Evolutionary conservation across 2,888 invertebrate genomes (phyloP).

Genomic region (Podotricha telesiphe): DNA sequence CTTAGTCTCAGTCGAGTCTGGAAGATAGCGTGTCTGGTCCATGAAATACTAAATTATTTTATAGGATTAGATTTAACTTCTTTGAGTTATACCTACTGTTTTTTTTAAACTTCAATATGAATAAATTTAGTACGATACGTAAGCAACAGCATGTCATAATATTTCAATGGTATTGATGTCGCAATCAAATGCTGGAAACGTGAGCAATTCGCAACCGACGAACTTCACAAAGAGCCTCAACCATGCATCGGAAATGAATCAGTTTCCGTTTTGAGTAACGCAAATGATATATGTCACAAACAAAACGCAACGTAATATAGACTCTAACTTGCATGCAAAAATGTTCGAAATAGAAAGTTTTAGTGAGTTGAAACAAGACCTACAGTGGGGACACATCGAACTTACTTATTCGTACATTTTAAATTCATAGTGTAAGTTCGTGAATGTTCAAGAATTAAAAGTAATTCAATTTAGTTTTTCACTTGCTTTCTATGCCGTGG

Average conservation of each 20-base stretch:
- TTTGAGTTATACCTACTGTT: neutral
- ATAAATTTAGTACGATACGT: slow-evolving; percentile 38
- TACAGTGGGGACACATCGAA: slow-evolving; percentile 61
- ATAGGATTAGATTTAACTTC: slow-evolving; percentile 31
- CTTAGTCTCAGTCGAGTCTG: slow-evolving; percentile 60
- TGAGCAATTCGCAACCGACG: slow-evolving; percentile 77
- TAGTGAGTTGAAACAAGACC: slow-evolving; percentile 56
- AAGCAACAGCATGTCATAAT: slow-evolving; percentile 44
- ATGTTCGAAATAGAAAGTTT: slow-evolving; percentile 56
- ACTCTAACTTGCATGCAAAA: slow-evolving; percentile 57
- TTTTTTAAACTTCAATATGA: slow-evolving; percentile 9
- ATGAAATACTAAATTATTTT: slow-evolving; percentile 49
- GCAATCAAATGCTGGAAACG: slow-evolving; percentile 81
- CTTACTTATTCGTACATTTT: slow-evolving; percentile 59
- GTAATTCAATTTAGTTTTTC: slow-evolving; percentile 53
- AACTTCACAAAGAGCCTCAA: slow-evolving; percentile 80
- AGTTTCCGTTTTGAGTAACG: slow-evolving; percentile 77
- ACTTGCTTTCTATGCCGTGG: slow-evolving; percentile 41
- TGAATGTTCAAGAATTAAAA: slow-evolving; percentile 58
- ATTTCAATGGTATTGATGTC: slow-evolving; percentile 70
- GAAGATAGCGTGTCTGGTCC: slow-evolving; percentile 44
- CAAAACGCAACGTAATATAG: slow-evolving; percentile 58
- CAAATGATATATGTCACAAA: slow-evolving; percentile 72
- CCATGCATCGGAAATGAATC: slow-evolving; percentile 83
- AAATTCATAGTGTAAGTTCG: slow-evolving; percentile 61